phyloP scores from a whole-genome alignment of 2,888 invertebrate species.

The Drosophila paranaensis region DNA sequence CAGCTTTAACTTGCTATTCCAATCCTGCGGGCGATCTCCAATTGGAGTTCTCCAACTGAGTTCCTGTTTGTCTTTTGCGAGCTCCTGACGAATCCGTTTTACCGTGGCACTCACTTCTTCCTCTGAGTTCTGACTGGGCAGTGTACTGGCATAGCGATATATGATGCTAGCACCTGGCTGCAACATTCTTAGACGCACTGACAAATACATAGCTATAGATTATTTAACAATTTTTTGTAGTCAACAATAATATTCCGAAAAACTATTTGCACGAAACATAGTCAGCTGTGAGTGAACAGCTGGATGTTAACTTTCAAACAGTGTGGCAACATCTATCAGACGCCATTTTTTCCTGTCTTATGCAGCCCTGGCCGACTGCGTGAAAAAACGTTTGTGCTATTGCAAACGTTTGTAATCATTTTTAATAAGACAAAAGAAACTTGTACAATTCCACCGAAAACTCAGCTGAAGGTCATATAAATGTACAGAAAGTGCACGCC shows the following conservation, averaged over 20 bases:
- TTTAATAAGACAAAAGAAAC: constrained; percentile 31
- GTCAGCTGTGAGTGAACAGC: constrained; percentile 65
- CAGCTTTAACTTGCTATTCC: constrained; percentile 86
- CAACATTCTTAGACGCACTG: constrained; percentile 12
- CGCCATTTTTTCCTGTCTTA: constrained; percentile 69
- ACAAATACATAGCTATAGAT: constrained; percentile 26
- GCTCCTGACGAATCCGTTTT: constrained; percentile 72
- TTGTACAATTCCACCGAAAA: constrained; percentile 62
- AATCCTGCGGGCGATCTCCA: constrained; percentile 87
- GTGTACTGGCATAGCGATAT: constrained; percentile 25
- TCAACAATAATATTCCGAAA: background rate
- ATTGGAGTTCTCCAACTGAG: constrained; percentile 88
- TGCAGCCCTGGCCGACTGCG: constrained; percentile 53
- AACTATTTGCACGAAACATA: constrained; percentile 10
- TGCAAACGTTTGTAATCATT: constrained; percentile 64
- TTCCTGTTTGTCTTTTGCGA: constrained; percentile 84
- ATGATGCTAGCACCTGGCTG: background rate
- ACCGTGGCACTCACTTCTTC: constrained; percentile 56
- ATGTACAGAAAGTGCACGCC: constrained; percentile 47
- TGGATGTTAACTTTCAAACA: constrained; percentile 22
- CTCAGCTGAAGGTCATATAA: constrained; percentile 40
- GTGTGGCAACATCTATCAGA: constrained; percentile 53
- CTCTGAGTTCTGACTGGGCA: constrained; percentile 37
- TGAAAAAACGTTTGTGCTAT: constrained; percentile 65
- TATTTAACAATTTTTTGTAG: constrained; percentile 12